Evolutionary conservation across 2,888 invertebrate genomes (phyloP), one percentile per base, ranked within the genome.

Genomic region (Pristionchus entomophagus): DNA sequence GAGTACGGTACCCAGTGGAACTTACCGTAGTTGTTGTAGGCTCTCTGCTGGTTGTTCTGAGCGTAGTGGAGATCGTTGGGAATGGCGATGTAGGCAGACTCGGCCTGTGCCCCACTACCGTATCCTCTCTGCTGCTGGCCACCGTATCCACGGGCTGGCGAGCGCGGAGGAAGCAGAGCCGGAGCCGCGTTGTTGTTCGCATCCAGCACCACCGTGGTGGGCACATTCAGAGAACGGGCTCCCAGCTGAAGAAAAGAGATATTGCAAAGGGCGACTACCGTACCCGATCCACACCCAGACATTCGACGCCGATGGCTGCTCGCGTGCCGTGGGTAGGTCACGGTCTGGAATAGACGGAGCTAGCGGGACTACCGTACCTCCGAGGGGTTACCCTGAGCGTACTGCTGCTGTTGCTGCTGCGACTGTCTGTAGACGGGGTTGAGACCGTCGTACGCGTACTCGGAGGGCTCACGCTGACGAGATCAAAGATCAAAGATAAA

Each of bases 381-480:
- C 17, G 73, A 45, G 6, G 41, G 73, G n/a, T 41, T 45, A 10
- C 45, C 45, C 73, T 73, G 73, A 73, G 73, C 41, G 73, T 45
- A 73, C n/a, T 73, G 73, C 38, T 38, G 73, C n/a, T n/a, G n/a
- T n/a, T n/a, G n/a, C n/a, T n/a, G n/a, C n/a, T n/a, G n/a, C n/a
- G n/a, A n/a, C 26, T 73, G 73, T 26, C 26, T 73, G 73, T 73
- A 73, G n/a, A 35, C 32, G 35, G 38, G 73, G 32, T 73, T 73
- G 73, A 73, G 73, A 45, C n/a, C 41, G 19, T 73, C 73, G 41
- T n/a, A 73, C 22, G 73, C 73, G 41, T 73, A 73, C 73, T 73
- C 73, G 41, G 73, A 73, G 26, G 73, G 73, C 73, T 73, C 73
- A 26, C 73, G 73, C 73, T 73, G 41, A 73, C n/a, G 45, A 73